Percentiles rank a stretch among this genome's conserved stretches.
These are phyloP conservation scores for Sylvicola fuscatus DNA, from an alignment of 2,888 invertebrate genomes.

Conservation along the genomic window DNA sequence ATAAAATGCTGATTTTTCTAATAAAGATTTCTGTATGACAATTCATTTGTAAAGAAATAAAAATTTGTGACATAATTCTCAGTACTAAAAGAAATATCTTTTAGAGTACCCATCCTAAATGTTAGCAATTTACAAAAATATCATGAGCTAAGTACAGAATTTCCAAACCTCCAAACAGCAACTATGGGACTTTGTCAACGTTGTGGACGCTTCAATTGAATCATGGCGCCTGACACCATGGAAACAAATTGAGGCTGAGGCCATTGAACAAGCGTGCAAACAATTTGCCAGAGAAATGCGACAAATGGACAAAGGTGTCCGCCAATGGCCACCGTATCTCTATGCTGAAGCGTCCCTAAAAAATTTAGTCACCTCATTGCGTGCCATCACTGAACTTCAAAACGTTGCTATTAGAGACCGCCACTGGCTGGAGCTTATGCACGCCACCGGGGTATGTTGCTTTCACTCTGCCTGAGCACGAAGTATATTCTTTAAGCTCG, in stretches of 20 bases:
- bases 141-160: too few species aligned
- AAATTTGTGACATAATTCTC: too few species aligned
- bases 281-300: constrained; percentile 73
- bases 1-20: too few species aligned
- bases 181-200: constrained; percentile 79
- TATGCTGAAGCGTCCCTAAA: constrained; percentile 65
- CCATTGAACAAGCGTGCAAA: constrained; percentile 91
- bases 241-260: constrained; percentile 86
- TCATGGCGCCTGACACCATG: constrained; percentile 90
- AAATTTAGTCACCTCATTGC: constrained; percentile 81
- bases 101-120: too few species aligned
- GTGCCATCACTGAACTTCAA: constrained; percentile 85
- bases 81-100: too few species aligned
- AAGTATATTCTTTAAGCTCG: neutral
- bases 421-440: constrained; percentile 91
- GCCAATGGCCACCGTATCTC: constrained; percentile 58
- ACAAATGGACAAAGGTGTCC: constrained; percentile 64
- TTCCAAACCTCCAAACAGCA: too few species aligned
- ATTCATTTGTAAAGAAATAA: too few species aligned
- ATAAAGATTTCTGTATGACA: too few species aligned
- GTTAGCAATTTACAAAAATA: too few species aligned
- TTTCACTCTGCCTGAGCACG: neutral
- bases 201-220: constrained; percentile 64
- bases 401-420: constrained; percentile 87
- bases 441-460: constrained; percentile 60